Base-by-base conservation (phyloP, 2,113 vertebrate genomes). In the Boulengeromyrus knoepffleri region DNA sequence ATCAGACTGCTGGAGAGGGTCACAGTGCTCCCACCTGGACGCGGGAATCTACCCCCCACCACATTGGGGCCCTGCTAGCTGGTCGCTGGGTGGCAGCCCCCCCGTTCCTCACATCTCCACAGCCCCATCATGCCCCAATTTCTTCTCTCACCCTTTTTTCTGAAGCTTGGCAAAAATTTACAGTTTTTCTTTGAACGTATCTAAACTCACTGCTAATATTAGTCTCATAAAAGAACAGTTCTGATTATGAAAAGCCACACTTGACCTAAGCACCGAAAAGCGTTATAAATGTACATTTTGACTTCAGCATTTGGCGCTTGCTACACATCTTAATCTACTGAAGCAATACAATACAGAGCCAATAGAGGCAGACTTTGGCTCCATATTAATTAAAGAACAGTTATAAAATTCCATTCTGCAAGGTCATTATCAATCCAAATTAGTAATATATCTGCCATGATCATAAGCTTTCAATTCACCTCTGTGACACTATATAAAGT, bases 1-100 rank as follows among this genome's bases (percentile, higher is more conserved):
- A 74, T 39, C 70, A 45, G 74, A 88, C 49, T 74, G 80, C 85
- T n/a, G 46, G n/a, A 47, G 90, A 0, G n/a, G 90, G 91, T 94
- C 90, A 62, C 7, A 0, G 7, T 9, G 24, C 56, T n/a, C 24
- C 21, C 24, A n/a, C 56, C 56, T 62, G 56, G 56, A n/a, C 2
- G 8, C 24, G 24, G 21, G 56, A n/a, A 62, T n/a, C 56, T 7
- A 93, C 92, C 77, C 91, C 80, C 39, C 39, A 2, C 6, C 27
- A 27, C 27, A 4, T 0, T 0, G 9, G n/a, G n/a, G 9, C 62
- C n/a, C 62, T 31, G n/a, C n/a, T 9, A 66, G n/a, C 62, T 66
- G n/a, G 62, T 66, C 3, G n/a, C 62, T 70, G 27, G 58, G 58
- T 66, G 58, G n/a, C 58, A 27, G 58, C 58, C 58, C 58, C 58